A percentile compares a stretch with the other conserved stretches of the same genome.
Evolutionary conservation across 1,140 invertebrate genomes (phyloP).

Genomic region (Solen grandis): DNA sequence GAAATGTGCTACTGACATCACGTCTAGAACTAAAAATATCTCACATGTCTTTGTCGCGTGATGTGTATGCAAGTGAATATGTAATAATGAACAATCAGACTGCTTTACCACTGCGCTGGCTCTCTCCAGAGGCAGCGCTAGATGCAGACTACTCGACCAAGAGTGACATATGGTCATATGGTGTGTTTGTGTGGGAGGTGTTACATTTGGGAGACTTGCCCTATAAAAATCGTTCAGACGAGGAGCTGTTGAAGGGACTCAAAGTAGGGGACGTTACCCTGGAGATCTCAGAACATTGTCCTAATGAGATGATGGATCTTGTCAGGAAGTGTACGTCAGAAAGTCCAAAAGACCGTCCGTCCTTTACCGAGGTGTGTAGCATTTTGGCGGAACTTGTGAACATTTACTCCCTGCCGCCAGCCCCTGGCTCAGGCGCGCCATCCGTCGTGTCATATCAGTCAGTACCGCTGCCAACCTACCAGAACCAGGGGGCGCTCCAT

Average conservation of each 20-base stretch:
- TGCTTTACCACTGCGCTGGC: conserved; percentile 91
- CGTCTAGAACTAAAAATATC: conserved; percentile 92
- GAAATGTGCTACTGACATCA: conserved; percentile 95
- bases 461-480: conserved; percentile 19
- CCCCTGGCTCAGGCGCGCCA: conserved; percentile 14
- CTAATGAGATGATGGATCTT: conserved; percentile 84
- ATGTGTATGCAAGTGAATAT: conserved; percentile 93
- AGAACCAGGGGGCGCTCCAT: conserved; percentile 20
- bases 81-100: conserved; percentile 77
- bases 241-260: conserved; percentile 84
- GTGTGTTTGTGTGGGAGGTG: conserved; percentile 80
- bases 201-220: conserved; percentile 78
- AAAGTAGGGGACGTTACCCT: conserved; percentile 69
- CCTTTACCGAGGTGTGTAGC: conserved; percentile 74
- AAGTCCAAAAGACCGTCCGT: conserved; percentile 85
- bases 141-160: conserved; percentile 85
- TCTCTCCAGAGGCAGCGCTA: conserved; percentile 92
- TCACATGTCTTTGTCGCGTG: conserved; percentile 89
- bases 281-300: conserved; percentile 69
- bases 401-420: conserved; percentile 46
- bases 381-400: conserved; percentile 60
- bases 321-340: conserved; percentile 84
- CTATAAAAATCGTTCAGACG: conserved; percentile 72
- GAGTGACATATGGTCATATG: conserved; percentile 79
- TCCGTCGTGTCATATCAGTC: conserved; percentile 31